These are phyloP conservation scores for Antechinus stuartii DNA, from an alignment of 2,113 vertebrate species.

Conservation along the genomic window DNA sequence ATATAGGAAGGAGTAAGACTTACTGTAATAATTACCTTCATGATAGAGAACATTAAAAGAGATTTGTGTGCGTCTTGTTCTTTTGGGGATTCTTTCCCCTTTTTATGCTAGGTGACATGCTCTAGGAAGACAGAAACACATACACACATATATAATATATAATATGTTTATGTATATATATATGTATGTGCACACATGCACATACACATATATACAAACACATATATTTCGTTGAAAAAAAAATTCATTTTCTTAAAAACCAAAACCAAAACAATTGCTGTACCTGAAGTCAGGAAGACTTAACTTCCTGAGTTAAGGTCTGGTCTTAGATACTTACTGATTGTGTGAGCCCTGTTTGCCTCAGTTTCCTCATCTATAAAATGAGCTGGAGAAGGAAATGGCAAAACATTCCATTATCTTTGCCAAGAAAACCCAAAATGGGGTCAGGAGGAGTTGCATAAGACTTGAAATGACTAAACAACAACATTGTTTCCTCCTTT, in stretches of 20 bases:
- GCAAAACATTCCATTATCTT: neutral
- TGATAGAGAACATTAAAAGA: neutral
- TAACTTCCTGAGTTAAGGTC: neutral
- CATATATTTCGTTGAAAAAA: neutral
- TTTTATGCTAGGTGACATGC: neutral
- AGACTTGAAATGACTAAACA: neutral
- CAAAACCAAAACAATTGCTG: neutral
- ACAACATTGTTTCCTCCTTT: neutral
- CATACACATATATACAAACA: no score
- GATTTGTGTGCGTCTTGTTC: neutral
- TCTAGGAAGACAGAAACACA: neutral
- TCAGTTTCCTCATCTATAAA: neutral
- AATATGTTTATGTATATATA: neutral
- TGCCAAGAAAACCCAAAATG: neutral
- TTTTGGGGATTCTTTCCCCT: neutral
- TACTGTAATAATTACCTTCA: neutral
- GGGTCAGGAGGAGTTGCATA: neutral
- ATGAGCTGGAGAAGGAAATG: neutral
- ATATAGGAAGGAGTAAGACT: neutral
- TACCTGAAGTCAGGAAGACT: neutral
- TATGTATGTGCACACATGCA: no score
- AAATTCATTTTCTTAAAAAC: neutral
- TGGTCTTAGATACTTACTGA: neutral
- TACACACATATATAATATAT: neutral
- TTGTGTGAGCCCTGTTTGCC: neutral